phyloP scores from a whole-genome alignment of 2,113 vertebrate genomes.

The Dissostichus mawsoni region DNA sequence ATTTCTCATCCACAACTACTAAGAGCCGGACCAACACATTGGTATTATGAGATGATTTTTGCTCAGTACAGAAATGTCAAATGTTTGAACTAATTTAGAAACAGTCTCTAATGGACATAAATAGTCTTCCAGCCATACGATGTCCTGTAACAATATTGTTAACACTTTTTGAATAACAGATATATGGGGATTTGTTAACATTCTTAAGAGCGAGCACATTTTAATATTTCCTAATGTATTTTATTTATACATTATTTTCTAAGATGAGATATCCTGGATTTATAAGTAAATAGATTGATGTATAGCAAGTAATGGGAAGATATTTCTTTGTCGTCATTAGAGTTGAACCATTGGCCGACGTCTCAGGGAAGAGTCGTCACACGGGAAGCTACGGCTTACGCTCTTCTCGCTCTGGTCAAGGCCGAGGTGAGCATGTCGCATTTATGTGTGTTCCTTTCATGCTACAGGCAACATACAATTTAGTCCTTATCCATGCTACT shows the following conservation, averaged over 20 bases:
- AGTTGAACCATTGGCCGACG: slow-evolving; percentile 80
- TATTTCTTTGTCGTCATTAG: slow-evolving; percentile 68
- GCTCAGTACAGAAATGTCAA: neutral
- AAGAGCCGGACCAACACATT: neutral
- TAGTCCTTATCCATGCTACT: no score
- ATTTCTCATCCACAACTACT: neutral
- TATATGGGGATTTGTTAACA: neutral
- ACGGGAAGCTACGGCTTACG: slow-evolving; percentile 91
- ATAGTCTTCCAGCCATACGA: neutral
- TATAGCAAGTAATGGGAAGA: neutral
- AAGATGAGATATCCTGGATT: neutral
- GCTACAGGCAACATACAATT: neutral
- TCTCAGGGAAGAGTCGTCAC: slow-evolving; percentile 73
- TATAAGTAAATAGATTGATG: neutral
- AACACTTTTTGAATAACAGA: neutral
- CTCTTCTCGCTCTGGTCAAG: slow-evolving; percentile 86
- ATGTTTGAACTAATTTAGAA: neutral
- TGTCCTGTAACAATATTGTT: neutral
- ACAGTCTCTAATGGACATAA: neutral
- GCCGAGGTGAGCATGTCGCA: slow-evolving; percentile 50
- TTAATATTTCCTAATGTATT: neutral
- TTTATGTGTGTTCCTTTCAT: neutral
- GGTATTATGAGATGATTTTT: neutral
- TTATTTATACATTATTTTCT: neutral
- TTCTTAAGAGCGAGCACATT: neutral